phyloP scores from a whole-genome alignment of 1,140 invertebrate genomes.

The Macrotrachela quadricornifera region DNA sequence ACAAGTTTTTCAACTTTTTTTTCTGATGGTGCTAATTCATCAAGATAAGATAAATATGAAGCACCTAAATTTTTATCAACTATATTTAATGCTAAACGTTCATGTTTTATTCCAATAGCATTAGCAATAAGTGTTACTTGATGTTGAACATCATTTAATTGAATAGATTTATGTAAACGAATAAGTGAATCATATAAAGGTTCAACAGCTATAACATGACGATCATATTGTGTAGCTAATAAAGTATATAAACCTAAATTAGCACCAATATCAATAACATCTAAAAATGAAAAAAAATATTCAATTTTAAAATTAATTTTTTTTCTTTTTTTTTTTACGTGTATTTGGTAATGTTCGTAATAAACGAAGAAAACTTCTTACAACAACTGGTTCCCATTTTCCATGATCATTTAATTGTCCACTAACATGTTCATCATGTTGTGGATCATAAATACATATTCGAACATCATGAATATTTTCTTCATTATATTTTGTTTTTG shows the following conservation, averaged over 20 bases:
- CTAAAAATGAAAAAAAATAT: background rate
- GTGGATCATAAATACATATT: constrained; percentile 2
- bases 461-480: no score
- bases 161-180: constrained; percentile 1
- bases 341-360: background rate
- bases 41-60: background rate
- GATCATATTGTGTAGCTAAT: background rate
- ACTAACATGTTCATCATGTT: constrained; percentile 3
- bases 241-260: constrained; percentile 4
- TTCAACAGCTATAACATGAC: constrained; percentile 2
- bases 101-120: background rate
- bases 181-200: background rate
- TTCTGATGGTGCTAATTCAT: background rate
- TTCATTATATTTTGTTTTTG: no score
- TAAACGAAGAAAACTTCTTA: background rate
- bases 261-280: constrained; percentile 6
- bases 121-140: background rate
- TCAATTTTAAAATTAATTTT: no score
- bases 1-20: background rate
- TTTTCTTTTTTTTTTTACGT: background rate
- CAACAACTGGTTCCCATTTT: constrained; percentile 2
- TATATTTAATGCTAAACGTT: background rate
- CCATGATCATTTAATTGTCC: background rate
- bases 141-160: background rate
- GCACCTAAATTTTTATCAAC: constrained; percentile 3